Percentiles rank a stretch among this genome's conserved stretches.
These are phyloP conservation scores for Papilio aristodemus DNA, from an alignment of 1,140 invertebrate genomes.

Conservation along the genomic window DNA sequence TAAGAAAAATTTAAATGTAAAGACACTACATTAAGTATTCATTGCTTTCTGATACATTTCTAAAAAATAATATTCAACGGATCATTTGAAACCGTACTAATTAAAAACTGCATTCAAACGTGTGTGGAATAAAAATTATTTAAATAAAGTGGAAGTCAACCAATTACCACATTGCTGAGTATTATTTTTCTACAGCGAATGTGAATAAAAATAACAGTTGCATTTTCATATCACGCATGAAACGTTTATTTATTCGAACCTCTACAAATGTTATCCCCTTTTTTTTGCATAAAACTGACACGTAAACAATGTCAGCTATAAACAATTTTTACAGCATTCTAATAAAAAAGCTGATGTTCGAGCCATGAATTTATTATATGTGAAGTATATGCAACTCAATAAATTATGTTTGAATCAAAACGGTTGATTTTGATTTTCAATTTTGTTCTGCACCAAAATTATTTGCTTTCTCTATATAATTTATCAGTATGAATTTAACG, in stretches of 20 bases:
- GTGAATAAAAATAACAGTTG: constrained; percentile 22
- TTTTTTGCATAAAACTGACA: constrained; percentile 14
- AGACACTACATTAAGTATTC: no score
- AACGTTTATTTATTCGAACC: constrained; percentile 19
- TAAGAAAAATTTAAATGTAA: no score
- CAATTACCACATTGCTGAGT: not conserved
- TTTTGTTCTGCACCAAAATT: not conserved
- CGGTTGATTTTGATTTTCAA: not conserved
- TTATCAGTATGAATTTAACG: no score
- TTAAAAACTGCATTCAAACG: no score
- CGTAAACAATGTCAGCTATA: constrained; percentile 21
- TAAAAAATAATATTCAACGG: no score
- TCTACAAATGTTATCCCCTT: constrained; percentile 5
- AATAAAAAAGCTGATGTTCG: constrained; percentile 5
- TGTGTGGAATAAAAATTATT: not conserved
- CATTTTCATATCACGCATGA: constrained; percentile 16
- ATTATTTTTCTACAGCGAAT: not conserved
- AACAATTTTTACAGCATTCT: constrained; percentile 14
- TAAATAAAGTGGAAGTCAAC: not conserved
- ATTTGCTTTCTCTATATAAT: not conserved
- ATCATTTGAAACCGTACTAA: no score
- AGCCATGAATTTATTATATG: constrained; percentile 12
- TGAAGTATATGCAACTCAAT: not conserved
- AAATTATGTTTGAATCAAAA: not conserved
- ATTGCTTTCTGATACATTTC: no score